Evolutionary conservation across 2,888 invertebrate genomes (phyloP), one percentile per base, ranked within the genome.

Genomic region (Drosophila mayaguana): DNA sequence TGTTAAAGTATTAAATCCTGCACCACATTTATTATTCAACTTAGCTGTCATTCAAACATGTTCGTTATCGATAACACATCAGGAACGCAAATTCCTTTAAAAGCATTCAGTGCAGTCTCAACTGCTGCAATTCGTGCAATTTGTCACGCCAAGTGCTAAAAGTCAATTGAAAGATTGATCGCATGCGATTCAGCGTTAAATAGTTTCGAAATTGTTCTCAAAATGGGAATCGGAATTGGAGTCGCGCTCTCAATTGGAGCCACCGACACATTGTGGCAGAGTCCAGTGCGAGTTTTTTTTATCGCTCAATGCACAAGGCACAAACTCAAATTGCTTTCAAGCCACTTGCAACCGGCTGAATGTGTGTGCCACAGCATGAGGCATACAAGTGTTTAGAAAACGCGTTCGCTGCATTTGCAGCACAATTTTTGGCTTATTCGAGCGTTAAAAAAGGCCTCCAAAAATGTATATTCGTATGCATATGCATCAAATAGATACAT

Each of bases 381-480:
- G 63, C 57, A 32, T 32, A 50, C 43, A 34, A 55, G 57, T 54
- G 72, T 70, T 88, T 75, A 74, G 65, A 67, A 71, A 78, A 51
- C 72, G 76, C 72, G 78, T 72, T 82, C 72, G 78, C 61, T 72
- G 86, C 66, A 80, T 67, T 67, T 75, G 46, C 61, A 71, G 61
- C 61, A 72, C 75, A 78, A 71, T 86, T 78, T 81, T 14, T 70
- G 75, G 87, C 81, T 88, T 86, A 81, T 78, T 72, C n/a, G 32
- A 42, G 38, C 53, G 46, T 38, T 62, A 54, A 60, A 46, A 43
- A 25, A 42, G 53, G 53, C 68, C 57, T 54, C 63, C 53, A 38
- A 50, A 65, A 72, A 60, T 22, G 22, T 46, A 42, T 51, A 12
- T 20, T 20, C 9, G 5, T 14, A 6, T 36, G 38, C 3, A 38